Evolutionary conservation across 2,113 vertebrate species (phyloP), one percentile per base, ranked within the genome.

Genomic region (Entosphenus tridentatus): DNA sequence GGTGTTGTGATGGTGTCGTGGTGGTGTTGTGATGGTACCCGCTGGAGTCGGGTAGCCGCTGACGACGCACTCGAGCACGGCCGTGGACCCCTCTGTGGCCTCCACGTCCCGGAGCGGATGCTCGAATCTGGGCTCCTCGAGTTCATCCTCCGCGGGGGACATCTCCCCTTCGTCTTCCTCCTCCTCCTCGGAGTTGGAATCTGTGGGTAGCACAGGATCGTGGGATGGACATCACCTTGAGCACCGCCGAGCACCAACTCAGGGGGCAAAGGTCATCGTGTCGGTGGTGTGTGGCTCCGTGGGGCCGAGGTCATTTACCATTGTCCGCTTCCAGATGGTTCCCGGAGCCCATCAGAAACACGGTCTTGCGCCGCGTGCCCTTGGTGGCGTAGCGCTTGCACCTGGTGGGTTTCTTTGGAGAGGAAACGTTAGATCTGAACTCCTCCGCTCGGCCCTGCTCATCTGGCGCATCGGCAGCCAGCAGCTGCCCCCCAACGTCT

Each of bases 101-200:
- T 82, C 74, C 9, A 74, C 79, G 72, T 90, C 85, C 73, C 86
- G 85, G 68, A 98, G 80, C 11, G 84, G 83, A 70, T 86, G 86
- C 78, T 98, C 91, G 78, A 96, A 96, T 70, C 90, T n/a, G 0
- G 93, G 93, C 2, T 83, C 85, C 76, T 96, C 93, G 78, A 89
- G 76, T 2, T 88, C 88, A 58, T 98, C 93, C 74, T 98, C 93
- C 72, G 79, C 93, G 16, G 90, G 91, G 11, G 93, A 98, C 71
- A 95, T 85, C 68, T 57, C 80, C 73, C 69, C 57, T 82, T 55
- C 78, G 76, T 73, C 83, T 76, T 77, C 83, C 62, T 82, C 81
- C 67, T 75, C 79, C 80, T 73, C 76, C 78, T 70, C 55, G 74
- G 71, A 18, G 72, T 70, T 55, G 76, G 80, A 57, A 69, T 17